A percentile compares a stretch with the other conserved stretches of the same genome.
Evolutionary conservation across 2,797 vertebrate species (phyloP).

Genomic region (Microtus californicus): DNA sequence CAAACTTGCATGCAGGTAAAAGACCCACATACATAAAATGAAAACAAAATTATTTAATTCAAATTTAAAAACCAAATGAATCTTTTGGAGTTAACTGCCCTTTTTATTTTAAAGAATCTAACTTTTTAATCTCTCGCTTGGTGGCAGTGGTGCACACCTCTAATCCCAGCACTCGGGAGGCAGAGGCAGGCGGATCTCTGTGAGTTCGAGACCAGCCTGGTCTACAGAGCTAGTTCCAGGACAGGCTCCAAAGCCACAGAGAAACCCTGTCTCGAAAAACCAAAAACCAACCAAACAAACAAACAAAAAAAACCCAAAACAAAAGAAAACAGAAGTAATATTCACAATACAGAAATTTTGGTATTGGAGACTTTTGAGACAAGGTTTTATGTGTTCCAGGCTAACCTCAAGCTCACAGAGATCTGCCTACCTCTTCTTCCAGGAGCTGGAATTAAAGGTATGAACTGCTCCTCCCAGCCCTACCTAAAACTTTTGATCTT

Average conservation of each 20-base stretch:
- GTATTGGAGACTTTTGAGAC: neutral
- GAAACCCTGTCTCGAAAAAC: neutral
- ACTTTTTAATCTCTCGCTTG: neutral
- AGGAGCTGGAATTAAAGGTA: too few relatives aligned
- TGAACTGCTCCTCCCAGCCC: too few relatives aligned
- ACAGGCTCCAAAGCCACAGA: neutral
- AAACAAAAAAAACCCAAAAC: neutral
- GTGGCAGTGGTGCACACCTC: neutral
- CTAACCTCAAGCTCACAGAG: neutral
- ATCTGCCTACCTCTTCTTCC: neutral
- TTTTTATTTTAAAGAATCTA: neutral
- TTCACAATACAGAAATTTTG: neutral
- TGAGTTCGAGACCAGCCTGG: too few relatives aligned
- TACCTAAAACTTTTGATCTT: neutral
- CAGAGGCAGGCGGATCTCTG: neutral
- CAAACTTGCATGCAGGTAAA: neutral
- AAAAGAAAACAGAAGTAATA: neutral
- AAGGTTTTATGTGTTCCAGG: too few relatives aligned
- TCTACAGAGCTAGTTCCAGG: neutral
- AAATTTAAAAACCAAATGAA: neutral
- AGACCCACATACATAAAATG: neutral
- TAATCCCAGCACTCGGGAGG: neutral
- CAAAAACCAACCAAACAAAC: too few relatives aligned
- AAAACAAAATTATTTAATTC: neutral
- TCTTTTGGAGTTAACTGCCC: neutral